phyloP scores from a whole-genome alignment of 2,113 vertebrate genomes.

The Anguilla rostrata region DNA sequence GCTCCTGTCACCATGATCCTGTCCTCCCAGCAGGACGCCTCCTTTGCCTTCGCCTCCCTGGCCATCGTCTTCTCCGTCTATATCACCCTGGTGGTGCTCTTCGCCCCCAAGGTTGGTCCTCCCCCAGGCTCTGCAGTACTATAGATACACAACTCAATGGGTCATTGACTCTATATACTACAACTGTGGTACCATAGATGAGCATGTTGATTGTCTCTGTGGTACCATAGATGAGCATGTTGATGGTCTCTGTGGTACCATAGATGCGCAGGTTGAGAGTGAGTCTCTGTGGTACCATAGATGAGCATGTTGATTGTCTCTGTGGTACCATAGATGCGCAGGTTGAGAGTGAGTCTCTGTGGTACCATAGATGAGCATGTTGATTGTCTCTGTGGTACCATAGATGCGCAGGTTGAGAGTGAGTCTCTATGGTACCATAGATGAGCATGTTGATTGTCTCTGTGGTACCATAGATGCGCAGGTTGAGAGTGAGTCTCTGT shows the following conservation, averaged over 20 bases:
- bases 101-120: slow-evolving; percentile 87
- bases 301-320: slow-evolving; percentile 83
- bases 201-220: neutral
- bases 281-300: slow-evolving; percentile 56
- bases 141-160: neutral
- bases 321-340: neutral
- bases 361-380: neutral
- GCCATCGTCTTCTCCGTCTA: slow-evolving; percentile 94
- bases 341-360: neutral
- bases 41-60: slow-evolving; percentile 89
- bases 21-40: slow-evolving; percentile 90
- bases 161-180: no score
- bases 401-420: slow-evolving; percentile 86
- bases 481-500: slow-evolving; percentile 18
- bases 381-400: slow-evolving; percentile 15
- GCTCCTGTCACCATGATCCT: slow-evolving; percentile 96
- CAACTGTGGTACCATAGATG: neutral
- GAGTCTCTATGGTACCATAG: neutral
- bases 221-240: neutral
- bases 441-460: neutral
- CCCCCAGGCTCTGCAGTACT: neutral
- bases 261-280: neutral
- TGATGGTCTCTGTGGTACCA: neutral
- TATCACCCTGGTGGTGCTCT: slow-evolving; percentile 93
- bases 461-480: neutral